Evolutionary conservation across 2,113 vertebrate genomes (phyloP).

Genomic region (Sitta europaea): DNA sequence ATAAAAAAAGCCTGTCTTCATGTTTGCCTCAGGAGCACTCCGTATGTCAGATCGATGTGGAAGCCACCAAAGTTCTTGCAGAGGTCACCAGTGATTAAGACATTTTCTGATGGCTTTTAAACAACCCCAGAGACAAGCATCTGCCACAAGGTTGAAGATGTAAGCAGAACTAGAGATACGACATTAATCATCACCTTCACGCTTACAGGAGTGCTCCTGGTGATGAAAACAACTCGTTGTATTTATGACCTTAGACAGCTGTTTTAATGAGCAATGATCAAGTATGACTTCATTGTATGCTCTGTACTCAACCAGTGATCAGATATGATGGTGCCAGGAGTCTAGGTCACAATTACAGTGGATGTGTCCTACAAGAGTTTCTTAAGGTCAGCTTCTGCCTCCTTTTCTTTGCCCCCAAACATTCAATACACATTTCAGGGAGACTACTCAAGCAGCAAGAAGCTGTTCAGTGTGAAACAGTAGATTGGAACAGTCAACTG

Average conservation of each 20-base stretch:
- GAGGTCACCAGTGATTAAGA: slow-evolving; percentile 4
- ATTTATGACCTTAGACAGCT: slow-evolving; percentile 15
- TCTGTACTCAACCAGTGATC: neutral
- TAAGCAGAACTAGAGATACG: neutral
- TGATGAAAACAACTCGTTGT: neutral
- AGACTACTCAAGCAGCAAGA: neutral
- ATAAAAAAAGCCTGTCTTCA: slow-evolving; percentile 31
- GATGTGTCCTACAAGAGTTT: neutral
- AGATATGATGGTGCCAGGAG: neutral
- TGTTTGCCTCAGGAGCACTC: slow-evolving; percentile 18
- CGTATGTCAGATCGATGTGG: slow-evolving; percentile 22
- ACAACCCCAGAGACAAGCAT: neutral
- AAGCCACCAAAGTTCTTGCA: slow-evolving; percentile 26
- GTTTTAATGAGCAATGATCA: slow-evolving; percentile 7
- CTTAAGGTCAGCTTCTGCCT: neutral
- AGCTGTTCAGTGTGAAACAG: neutral
- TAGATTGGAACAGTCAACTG: neutral
- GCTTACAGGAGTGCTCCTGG: neutral
- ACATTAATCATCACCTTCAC: neutral
- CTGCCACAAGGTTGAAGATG: neutral
- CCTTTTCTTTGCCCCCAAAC: neutral
- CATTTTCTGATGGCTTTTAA: slow-evolving; percentile 39
- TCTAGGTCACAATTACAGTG: neutral
- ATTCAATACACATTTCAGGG: neutral
- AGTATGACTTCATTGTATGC: neutral